phyloP scores from a whole-genome alignment of 2,113 vertebrate species.

The Crypturellus undulatus region DNA sequence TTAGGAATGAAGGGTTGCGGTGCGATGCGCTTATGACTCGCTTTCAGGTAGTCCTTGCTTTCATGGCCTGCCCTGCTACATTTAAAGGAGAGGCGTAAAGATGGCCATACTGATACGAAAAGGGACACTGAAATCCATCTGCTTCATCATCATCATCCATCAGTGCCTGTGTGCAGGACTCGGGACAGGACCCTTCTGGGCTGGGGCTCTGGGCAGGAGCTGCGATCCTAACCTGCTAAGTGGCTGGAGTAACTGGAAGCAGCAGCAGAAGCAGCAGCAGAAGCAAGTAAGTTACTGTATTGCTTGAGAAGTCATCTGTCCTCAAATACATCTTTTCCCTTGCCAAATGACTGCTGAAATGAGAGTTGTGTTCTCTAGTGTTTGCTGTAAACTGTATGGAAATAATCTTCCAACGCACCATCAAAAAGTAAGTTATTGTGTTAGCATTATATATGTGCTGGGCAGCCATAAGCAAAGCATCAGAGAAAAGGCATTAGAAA shows the following conservation, averaged over 20 bases:
- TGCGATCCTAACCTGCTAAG: slow-evolving; percentile 19
- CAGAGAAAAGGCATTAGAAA: background rate
- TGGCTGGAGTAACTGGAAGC: background rate
- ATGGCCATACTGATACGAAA: background rate
- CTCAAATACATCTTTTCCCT: background rate
- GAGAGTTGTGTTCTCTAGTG: background rate
- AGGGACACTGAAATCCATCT: background rate
- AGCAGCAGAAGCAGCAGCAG: background rate
- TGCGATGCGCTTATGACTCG: background rate
- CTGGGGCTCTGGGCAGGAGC: background rate
- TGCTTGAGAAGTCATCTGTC: background rate
- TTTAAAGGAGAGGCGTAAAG: background rate
- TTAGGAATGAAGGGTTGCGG: background rate
- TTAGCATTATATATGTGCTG: background rate
- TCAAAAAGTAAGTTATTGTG: background rate
- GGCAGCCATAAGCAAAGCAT: background rate
- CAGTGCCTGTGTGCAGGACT: background rate
- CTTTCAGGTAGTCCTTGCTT: background rate
- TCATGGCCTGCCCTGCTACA: background rate
- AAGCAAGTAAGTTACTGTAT: background rate
- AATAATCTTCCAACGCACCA: background rate
- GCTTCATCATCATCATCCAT: background rate
- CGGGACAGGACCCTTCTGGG: background rate
- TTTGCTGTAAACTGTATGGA: background rate
- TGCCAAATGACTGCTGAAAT: background rate